phyloP scores from a whole-genome alignment of 2,888 invertebrate genomes.

The Drosophila niveifrons region DNA sequence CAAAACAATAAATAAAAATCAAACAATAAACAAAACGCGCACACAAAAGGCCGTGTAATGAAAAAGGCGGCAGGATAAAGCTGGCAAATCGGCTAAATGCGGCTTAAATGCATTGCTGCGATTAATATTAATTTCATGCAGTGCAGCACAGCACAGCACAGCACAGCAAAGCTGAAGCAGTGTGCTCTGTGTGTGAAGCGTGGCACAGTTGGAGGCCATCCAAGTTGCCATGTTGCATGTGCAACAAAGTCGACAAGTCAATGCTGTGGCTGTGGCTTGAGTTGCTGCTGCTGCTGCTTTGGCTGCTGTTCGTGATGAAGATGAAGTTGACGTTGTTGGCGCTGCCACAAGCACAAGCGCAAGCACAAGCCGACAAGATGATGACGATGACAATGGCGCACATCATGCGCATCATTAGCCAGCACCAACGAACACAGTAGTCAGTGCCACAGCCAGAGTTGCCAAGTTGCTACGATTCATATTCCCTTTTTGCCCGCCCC shows the following conservation, averaged over 20 bases:
- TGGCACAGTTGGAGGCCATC: constrained; percentile 67
- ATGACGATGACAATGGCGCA: constrained; percentile 65
- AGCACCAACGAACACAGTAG: constrained; percentile 9
- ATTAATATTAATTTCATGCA: constrained; percentile 79
- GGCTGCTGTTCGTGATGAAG: constrained; percentile 48
- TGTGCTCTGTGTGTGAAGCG: not conserved
- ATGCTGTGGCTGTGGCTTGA: constrained; percentile 7
- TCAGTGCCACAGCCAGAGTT: constrained; percentile 25
- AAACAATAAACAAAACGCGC: constrained; percentile 63
- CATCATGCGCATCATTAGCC: constrained; percentile 81
- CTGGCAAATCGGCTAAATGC: constrained; percentile 74
- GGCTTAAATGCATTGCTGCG: constrained; percentile 79
- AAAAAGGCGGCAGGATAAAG: constrained; percentile 50
- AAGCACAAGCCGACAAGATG: constrained; percentile 50
- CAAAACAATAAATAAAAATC: constrained; percentile 76
- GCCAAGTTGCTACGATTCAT: constrained; percentile 24
- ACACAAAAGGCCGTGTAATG: constrained; percentile 47
- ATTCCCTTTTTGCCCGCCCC: not conserved
- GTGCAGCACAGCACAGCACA: constrained; percentile 47
- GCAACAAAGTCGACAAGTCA: constrained; percentile 57
- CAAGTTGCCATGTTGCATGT: constrained; percentile 59
- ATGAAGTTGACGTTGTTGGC: constrained; percentile 49
- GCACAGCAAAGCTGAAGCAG: constrained; percentile 45
- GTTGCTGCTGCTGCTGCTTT: not conserved
- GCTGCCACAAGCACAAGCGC: constrained; percentile 57